phyloP scores from a whole-genome alignment of 2,888 invertebrate genomes.

The Phragmatobia fuliginosa region DNA sequence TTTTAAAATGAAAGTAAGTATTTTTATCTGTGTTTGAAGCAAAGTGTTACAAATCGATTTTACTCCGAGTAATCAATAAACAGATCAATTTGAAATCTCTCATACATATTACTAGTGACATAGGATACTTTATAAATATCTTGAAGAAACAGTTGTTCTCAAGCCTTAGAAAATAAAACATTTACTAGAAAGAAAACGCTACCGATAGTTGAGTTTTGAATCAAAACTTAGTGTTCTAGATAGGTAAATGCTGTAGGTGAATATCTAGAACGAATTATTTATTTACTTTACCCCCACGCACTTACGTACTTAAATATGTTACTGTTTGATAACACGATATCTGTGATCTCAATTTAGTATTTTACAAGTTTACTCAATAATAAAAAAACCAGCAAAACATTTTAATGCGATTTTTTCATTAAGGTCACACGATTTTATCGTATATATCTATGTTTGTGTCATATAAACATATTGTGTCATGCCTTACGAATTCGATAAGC shows the following conservation, averaged over 20 bases:
- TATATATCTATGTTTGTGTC: not conserved
- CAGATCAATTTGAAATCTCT: too few species aligned
- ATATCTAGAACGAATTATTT: not conserved
- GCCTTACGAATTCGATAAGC: not conserved
- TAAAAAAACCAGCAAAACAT: not conserved
- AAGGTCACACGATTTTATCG: not conserved
- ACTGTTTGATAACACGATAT: not conserved
- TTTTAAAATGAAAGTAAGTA: too few species aligned
- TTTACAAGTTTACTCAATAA: not conserved
- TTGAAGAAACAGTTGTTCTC: too few species aligned
- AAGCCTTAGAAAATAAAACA: too few species aligned
- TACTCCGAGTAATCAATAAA: too few species aligned
- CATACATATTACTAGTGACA: too few species aligned
- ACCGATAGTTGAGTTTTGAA: too few species aligned
- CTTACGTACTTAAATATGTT: not conserved
- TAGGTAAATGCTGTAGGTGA: not conserved
- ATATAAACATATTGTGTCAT: too few species aligned
- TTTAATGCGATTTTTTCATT: not conserved
- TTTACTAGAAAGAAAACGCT: too few species aligned
- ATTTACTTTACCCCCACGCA: not conserved
- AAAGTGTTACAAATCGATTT: not conserved
- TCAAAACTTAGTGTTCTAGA: too few species aligned
- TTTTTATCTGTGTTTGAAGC: too few species aligned
- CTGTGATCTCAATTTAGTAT: not conserved
- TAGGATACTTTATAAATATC: too few species aligned